These are phyloP conservation scores for Mechanitis messenoides DNA, from an alignment of 2,888 invertebrate genomes.

Conservation along the genomic window DNA sequence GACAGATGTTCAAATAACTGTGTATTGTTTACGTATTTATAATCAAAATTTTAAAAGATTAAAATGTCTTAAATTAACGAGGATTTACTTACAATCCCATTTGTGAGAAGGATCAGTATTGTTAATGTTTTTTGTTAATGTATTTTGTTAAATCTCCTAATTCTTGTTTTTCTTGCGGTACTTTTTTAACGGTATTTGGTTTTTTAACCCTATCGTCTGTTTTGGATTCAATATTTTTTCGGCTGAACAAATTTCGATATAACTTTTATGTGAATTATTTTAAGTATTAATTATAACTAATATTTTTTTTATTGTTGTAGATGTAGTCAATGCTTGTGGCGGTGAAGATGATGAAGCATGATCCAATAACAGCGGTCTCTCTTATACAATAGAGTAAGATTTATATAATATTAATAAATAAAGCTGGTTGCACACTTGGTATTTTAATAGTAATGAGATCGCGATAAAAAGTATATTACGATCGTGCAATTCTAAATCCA, in stretches of 20 bases:
- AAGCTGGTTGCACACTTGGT: not conserved
- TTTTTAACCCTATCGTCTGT: slow-evolving; percentile 14
- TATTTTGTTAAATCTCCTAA: slow-evolving; percentile 21
- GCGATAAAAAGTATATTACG: slow-evolving; percentile 14
- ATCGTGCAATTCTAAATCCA: slow-evolving; percentile 27
- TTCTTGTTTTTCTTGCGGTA: slow-evolving; percentile 12
- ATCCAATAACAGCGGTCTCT: slow-evolving; percentile 76
- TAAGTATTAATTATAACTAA: slow-evolving; percentile 40
- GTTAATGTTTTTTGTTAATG: slow-evolving; percentile 5
- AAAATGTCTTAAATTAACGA: not conserved
- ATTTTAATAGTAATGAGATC: slow-evolving; percentile 9
- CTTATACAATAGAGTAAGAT: slow-evolving; percentile 74
- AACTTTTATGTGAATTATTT: slow-evolving; percentile 24
- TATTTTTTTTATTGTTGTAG: slow-evolving; percentile 81
- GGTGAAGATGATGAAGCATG: slow-evolving; percentile 85
- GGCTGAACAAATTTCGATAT: not conserved
- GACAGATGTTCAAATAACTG: not conserved
- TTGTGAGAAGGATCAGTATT: not conserved
- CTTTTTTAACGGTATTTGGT: slow-evolving; percentile 24
- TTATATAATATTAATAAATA: slow-evolving; percentile 35
- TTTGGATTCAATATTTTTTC: not conserved
- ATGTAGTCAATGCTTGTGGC: slow-evolving; percentile 93
- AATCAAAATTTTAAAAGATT: not conserved
- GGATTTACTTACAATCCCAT: slow-evolving; percentile 4
- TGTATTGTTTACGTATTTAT: slow-evolving; percentile 1